A percentile compares a stretch with the other conserved stretches of the same genome.
These are phyloP conservation scores for Suillia variegata DNA, from an alignment of 2,888 invertebrate species.

Conservation along the genomic window DNA sequence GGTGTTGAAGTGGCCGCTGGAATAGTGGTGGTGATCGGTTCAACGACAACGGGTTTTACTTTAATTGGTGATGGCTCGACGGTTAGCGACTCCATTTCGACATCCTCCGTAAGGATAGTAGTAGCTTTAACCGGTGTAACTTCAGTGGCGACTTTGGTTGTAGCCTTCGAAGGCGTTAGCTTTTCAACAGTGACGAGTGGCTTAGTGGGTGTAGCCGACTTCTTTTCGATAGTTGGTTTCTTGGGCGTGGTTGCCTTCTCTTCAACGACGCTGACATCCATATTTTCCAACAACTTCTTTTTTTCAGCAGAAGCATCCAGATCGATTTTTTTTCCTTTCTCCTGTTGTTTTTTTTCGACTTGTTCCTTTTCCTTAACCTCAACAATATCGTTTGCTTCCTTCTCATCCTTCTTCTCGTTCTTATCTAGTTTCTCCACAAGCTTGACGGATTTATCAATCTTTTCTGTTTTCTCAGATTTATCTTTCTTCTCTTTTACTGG, in stretches of 20 bases:
- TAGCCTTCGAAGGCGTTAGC: too few species aligned
- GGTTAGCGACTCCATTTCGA: slow-evolving; percentile 48
- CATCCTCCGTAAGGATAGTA: slow-evolving; percentile 37
- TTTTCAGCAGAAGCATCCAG: slow-evolving; percentile 23
- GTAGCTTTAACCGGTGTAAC: slow-evolving; percentile 14
- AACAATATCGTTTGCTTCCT: slow-evolving; percentile 3
- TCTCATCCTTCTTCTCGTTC: slow-evolving; percentile 18
- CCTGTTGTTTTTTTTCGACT: slow-evolving; percentile 15
- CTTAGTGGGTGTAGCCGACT: too few species aligned
- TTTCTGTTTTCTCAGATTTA: slow-evolving; percentile 26
- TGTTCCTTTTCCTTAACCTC: slow-evolving; percentile 18
- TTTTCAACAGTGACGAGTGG: too few species aligned
- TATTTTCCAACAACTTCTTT: slow-evolving; percentile 20
- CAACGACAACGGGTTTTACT: not conserved
- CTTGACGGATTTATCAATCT: slow-evolving; percentile 1
- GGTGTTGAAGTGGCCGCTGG: slow-evolving; percentile 54
- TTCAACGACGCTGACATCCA: slow-evolving; percentile 14
- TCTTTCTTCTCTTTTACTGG: slow-evolving; percentile 30
- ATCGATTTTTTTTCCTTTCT: slow-evolving; percentile 17
- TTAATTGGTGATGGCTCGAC: slow-evolving; percentile 45
- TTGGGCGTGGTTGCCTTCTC: slow-evolving; percentile 12
- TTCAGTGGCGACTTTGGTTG: too few species aligned
- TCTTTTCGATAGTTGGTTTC: slow-evolving; percentile 18
- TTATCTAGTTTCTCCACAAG: slow-evolving; percentile 10
- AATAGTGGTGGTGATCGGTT: not conserved